phyloP scores from a whole-genome alignment of 1,140 invertebrate genomes.

The Bombus impatiens region DNA sequence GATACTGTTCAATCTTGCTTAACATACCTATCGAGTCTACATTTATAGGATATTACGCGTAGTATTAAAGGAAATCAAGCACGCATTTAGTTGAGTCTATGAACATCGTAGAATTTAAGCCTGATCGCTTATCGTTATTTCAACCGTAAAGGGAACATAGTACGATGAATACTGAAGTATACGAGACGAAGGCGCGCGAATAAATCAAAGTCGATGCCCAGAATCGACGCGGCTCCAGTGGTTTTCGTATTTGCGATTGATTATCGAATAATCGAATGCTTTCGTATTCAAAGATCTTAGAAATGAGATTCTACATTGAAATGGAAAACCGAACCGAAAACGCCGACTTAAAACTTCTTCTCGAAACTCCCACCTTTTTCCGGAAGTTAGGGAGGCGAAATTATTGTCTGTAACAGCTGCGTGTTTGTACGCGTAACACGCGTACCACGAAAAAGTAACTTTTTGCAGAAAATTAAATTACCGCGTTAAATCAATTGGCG shows the following conservation, averaged over 20 bases:
- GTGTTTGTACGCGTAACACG: background rate
- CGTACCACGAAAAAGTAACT: background rate
- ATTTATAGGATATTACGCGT: background rate
- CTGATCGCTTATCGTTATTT: background rate
- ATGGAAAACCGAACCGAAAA: background rate
- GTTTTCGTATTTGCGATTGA: background rate
- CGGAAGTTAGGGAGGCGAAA: background rate
- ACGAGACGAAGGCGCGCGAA: background rate
- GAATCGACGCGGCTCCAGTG: background rate
- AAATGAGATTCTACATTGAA: background rate
- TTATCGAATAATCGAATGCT: background rate
- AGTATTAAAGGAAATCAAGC: background rate
- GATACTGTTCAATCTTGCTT: background rate
- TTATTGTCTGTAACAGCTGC: background rate
- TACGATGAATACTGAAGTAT: background rate
- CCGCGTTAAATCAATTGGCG: constrained; percentile 43
- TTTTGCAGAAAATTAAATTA: constrained; percentile 22
- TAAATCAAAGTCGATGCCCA: background rate
- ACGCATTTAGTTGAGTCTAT: background rate
- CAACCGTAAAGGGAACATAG: background rate
- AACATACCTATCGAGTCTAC: background rate
- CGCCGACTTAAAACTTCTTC: too few relatives aligned
- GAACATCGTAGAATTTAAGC: background rate
- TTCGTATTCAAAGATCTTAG: background rate
- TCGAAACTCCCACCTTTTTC: too few relatives aligned